Evolutionary conservation across 2,797 vertebrate genomes (phyloP), one percentile per base, ranked within the genome.

Genomic region (Sebastes reedi): DNA sequence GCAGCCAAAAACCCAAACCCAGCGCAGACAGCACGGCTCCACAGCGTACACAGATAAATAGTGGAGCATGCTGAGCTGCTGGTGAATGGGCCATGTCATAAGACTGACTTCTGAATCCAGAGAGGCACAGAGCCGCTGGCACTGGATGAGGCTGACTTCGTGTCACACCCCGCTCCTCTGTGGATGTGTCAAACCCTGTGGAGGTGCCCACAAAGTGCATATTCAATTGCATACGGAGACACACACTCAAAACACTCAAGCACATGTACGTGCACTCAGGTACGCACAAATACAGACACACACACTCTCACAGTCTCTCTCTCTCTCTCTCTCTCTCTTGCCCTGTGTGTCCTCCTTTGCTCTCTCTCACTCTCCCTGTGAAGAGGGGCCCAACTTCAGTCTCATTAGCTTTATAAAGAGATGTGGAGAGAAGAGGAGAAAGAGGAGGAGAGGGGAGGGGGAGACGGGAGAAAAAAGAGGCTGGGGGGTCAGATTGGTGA

Each of bases 381-480:
- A 92, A 93, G 89, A 92, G 94, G 88, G 93, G 94, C 94, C 95
- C 93, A 92, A 91, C 94, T 95, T 93, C 90, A 94, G 89, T 94
- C 95, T 96, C 94, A 96, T 96, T 88, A 95, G 94, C 94, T 94
- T 96, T 78, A 95, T 93, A 96, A 96, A 96, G 92, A 91, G 90
- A 91, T 82, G 87, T 90, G 88, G 88, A 90, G 88, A 89, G 87
- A 84, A 90, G 87, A 87, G 80, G 72, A 87, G 87, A 90, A 92
- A 91, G 89, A 80, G 87, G 90, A 90, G 88, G 80, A 66, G 70
- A 80, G 61, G 72, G 82, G 87, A 90, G 83, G 89, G 82, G 79
- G 77, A 85, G 87, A 74, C 52, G 62, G 83, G 79, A 85, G 84
- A 87, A 88, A 87, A 93, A 85, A 86, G 91, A 90, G 87, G 80